Evolutionary conservation across 2,797 vertebrate genomes (phyloP), one percentile per base, ranked within the genome.

Genomic region (Sebastiscus albofasciatus): DNA sequence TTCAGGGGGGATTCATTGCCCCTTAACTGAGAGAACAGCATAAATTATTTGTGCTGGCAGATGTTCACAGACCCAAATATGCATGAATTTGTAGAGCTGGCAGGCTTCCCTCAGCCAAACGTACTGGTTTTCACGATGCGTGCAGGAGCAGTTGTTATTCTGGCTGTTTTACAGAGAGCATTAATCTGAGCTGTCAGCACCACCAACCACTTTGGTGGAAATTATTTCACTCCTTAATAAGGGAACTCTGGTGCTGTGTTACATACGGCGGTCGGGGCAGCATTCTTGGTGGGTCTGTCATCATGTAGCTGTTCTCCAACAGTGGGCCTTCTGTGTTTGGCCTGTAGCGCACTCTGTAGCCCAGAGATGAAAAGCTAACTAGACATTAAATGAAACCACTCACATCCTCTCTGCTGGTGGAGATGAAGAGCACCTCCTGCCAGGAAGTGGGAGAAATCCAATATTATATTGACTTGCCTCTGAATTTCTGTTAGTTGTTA

Each of bases 31-130:
- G 93, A 95, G 93, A 95, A 91, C 91, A 93, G 93, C 93, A 90
- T 96, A 92, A 97, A 96, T 96, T 96, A 95, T 96, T 96, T 94
- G 96, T 88, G 93, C 93, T 96, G 82, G 96, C 96, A 96, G 95
- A 96, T 96, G 95, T 96, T 96, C 95, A 96, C 94, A 95, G 90
- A 94, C 94, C 96, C 96, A 96, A 96, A 96, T 97, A 96, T 96
- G 95, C 96, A 97, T 95, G 96, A 96, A 95, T 96, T 95, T 95
- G 96, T 93, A 66, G 94, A 93, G 91, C 94, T 96, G 93, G 92
- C 90, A 96, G 96, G 82, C 90, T 64, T 85, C 92, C 93, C 93
- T 92, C 91, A 90, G 91, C 89, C 93, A 90, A 93, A 95, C 92
- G 87, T 88, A 90, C 88, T 90, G 79, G 94, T 92, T 95, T 96